Base-by-base conservation (phyloP, 2,113 vertebrate genomes). In the Coreoperca whiteheadi region DNA sequence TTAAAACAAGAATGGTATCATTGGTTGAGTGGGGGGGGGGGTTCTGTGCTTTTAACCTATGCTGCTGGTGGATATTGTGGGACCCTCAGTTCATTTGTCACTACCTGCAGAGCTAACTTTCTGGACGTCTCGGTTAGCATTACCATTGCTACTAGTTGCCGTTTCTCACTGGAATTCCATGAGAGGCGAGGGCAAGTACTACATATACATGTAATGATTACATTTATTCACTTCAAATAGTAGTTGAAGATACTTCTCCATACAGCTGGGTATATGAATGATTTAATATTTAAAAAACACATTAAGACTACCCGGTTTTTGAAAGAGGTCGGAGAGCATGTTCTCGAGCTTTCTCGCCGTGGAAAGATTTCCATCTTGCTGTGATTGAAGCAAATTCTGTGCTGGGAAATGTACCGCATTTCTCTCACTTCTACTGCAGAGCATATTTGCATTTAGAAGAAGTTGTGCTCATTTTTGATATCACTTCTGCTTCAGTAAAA, bases 391-490 rank as follows among this genome's bases (percentile, higher is more conserved):
- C 48, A 50, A 43, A 60, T 16, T 54, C 54, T 66, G 14, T 67
- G 25, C 59, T n/a, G n/a, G 69, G 32, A 68, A 15, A 28, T 65
- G 51, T 48, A 11, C 48, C 15, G 1, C 12, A 37, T 57, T 34
- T 57, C 51, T 66, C 6, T 61, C 12, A 14, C n/a, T 60, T 75
- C 61, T 30, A 51, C 18, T 53, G 14, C 43, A 34, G 63, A 50
- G 30, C 15, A 50, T 43, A 74, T 60, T 78, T 59, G n/a, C 59
- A 79, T 84, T 86, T 65, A 21, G n/a, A 56, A 63, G 34, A 68
- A 57, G 32, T 57, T 41, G 12, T 18, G 21, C n/a, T 64, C 15
- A 65, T 65, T 41, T 73, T 65, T 50, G 4, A 68, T 63, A 39
- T 28, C 28, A 39, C 6, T 37, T 60, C 20, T 23, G 15, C 32